Percentiles rank a stretch among this genome's conserved stretches.
phyloP scores from a whole-genome alignment of 2,113 vertebrate genomes.

The Chloropsis hardwickii region DNA sequence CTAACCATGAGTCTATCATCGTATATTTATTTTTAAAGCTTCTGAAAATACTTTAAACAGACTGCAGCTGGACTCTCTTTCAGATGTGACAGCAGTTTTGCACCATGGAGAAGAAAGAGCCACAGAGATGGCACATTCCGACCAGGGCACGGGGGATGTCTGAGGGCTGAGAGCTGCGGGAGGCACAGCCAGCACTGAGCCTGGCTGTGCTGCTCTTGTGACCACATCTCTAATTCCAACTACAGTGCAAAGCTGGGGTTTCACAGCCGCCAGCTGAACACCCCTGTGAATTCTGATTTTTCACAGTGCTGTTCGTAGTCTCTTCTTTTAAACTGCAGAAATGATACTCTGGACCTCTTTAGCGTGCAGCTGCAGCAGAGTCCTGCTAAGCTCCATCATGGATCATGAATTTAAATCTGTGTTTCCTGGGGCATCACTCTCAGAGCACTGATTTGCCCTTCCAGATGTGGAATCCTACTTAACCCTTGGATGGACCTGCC shows the following conservation, averaged over 20 bases:
- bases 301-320: background rate
- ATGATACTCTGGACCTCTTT: background rate
- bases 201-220: accelerated
- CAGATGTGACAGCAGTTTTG: background rate
- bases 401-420: background rate
- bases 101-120: too few species aligned
- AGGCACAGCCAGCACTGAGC: accelerated
- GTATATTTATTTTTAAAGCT: background rate
- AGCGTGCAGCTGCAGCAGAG: background rate
- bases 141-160: accelerated
- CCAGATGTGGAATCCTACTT: background rate
- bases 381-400: background rate
- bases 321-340: background rate
- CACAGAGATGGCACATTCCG: accelerated
- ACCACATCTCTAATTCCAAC: accelerated
- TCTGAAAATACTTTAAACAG: background rate
- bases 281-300: background rate
- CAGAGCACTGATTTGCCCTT: background rate
- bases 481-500: background rate
- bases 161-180: accelerated
- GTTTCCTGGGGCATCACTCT: background rate
- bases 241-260: accelerated
- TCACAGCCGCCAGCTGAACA: accelerated
- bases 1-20: background rate
- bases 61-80: background rate